Evolutionary conservation across 2,797 vertebrate species (phyloP), one percentile per base, ranked within the genome.

Genomic region (Avahi laniger): DNA sequence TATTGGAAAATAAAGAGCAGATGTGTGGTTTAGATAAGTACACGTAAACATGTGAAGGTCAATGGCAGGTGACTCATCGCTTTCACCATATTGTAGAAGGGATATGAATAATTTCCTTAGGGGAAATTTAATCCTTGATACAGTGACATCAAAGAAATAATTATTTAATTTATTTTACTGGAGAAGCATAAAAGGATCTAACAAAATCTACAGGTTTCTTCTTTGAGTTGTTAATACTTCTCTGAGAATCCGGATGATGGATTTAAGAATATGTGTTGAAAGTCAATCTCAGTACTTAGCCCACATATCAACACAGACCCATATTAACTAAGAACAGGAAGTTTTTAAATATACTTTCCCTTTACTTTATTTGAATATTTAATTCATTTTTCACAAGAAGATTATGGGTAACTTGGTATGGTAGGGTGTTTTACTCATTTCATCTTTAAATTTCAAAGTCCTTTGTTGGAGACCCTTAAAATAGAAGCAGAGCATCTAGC

Each of bases 21-120:
- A 97, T 98, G 72, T 94, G 98, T 95, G 72, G 95, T 98, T 98
- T 95, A 97, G 96, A 96, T 97, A 94, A 97, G 94, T 67, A 67
- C 65, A 94, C 54, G 88, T 48, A 95, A 96, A 92, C 94, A 97
- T n/a, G 46, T 41, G 54, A 98, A 98, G 94, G 97, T 97, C 98
- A 98, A 94, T 95, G n/a, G 33, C 78, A 95, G 91, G 93, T 89
- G 82, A 82, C 73, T 97, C 95, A 96, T 82, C 35, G 0, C 80
- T 93, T 96, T 97, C 46, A 94, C 97, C 92, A 50, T 50, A 93
- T 67, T 91, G 76, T 87, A 30, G 28, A 96, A 97, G 61, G 73
- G 78, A 94, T 89, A 59, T 91, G 89, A 69, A 38, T 96, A 95
- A 97, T 97, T 98, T 97, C 96, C 93, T 54, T 83, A 84, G 65